A percentile compares a stretch with the other conserved stretches of the same genome.
Conservation (phyloP, 2,113 vertebrate species). For the Vulpes vulpes region DNA sequence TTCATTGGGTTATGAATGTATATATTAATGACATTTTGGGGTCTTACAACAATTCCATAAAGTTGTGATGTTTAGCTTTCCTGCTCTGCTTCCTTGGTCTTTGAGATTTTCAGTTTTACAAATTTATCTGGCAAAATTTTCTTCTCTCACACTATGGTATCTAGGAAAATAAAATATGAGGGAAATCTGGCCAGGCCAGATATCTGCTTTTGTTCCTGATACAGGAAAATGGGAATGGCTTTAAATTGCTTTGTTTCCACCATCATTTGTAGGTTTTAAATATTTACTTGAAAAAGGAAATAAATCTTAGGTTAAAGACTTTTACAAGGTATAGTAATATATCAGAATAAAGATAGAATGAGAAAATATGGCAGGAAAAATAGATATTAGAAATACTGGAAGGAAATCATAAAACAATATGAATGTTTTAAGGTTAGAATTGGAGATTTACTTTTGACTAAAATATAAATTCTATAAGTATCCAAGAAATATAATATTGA, state of each 20-base stretch:
- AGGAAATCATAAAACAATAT: constrained; percentile 5
- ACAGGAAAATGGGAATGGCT: not conserved
- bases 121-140: not conserved
- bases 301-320: not conserved
- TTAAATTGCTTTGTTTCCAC: not conserved
- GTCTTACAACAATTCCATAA: not conserved
- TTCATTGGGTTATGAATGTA: not conserved
- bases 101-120: constrained; percentile 33
- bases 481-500: not conserved
- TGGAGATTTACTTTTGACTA: not conserved
- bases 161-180: constrained; percentile 7
- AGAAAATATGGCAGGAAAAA: not conserved
- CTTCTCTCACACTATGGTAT: not conserved
- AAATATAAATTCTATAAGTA: not conserved
- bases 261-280: not conserved
- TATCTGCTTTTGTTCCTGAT: not conserved
- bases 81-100: not conserved
- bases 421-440: not conserved
- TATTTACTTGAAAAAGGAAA: not conserved
- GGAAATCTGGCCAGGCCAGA: not conserved
- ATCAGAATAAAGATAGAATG: not conserved
- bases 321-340: not conserved
- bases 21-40: not conserved
- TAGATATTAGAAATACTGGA: not conserved
- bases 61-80: not conserved